phyloP scores from a whole-genome alignment of 2,113 vertebrate genomes.

The Panthera uncia region DNA sequence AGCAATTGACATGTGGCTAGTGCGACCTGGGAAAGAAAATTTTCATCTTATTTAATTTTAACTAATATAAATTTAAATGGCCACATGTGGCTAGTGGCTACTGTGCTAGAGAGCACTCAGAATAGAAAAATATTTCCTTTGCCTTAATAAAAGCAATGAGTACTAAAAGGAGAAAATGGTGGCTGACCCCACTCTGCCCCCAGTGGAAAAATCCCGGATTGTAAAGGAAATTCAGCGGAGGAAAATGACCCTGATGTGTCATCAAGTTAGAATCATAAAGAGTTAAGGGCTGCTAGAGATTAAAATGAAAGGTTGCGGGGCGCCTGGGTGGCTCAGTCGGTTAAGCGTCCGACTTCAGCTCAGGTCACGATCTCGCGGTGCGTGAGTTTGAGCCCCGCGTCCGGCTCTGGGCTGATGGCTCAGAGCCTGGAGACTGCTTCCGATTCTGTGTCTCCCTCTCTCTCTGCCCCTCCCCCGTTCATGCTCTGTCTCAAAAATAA shows the following conservation, averaged over 20 bases:
- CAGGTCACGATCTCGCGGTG: too few species aligned
- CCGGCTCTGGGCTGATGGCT: too few species aligned
- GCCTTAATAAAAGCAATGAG: background rate
- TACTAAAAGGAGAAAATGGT: background rate
- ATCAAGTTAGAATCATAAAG: slow-evolving; percentile 36
- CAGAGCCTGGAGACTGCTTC: too few species aligned
- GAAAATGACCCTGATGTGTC: slow-evolving; percentile 2
- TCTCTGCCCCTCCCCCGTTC: too few species aligned
- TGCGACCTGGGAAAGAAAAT: background rate
- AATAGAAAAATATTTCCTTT: background rate
- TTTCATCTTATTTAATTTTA: slow-evolving; percentile 43
- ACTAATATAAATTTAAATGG: slow-evolving; percentile 21
- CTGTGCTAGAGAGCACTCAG: background rate
- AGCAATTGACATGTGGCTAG: background rate
- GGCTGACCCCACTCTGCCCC: background rate
- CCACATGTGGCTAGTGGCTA: background rate
- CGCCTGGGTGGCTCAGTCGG: too few species aligned
- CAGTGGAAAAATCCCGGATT: slow-evolving; percentile 34
- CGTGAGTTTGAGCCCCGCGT: too few species aligned
- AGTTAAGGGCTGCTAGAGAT: background rate
- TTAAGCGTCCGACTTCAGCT: too few species aligned
- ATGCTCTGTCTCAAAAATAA: too few species aligned
- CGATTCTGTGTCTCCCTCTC: too few species aligned
- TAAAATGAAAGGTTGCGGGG: slow-evolving; percentile 1
- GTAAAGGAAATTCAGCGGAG: slow-evolving; percentile 29